These are phyloP conservation scores for Heliothis peltigera DNA, from an alignment of 2,888 invertebrate species.

Conservation along the genomic window DNA sequence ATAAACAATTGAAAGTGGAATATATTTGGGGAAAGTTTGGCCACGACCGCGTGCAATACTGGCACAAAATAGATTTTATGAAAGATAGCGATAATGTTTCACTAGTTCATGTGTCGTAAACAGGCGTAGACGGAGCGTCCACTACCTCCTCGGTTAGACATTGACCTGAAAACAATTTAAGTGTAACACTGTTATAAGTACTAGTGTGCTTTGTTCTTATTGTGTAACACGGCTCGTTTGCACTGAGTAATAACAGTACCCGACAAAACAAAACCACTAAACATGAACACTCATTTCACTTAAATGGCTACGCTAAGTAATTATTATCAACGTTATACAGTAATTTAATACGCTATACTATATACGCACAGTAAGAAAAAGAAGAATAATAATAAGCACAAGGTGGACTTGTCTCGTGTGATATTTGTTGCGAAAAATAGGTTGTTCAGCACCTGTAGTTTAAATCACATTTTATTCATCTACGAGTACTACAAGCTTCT, in stretches of 20 bases:
- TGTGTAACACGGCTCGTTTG: slow-evolving; percentile 62
- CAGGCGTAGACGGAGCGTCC: slow-evolving; percentile 60
- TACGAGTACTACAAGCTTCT: too few species aligned
- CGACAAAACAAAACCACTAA: slow-evolving; percentile 63
- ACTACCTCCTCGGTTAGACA: slow-evolving; percentile 71
- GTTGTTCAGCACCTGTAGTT: slow-evolving; percentile 14
- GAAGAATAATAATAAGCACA: slow-evolving; percentile 47
- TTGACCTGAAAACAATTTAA: slow-evolving; percentile 80
- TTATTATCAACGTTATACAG: slow-evolving; percentile 51
- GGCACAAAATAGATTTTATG: slow-evolving; percentile 54
- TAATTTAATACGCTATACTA: slow-evolving; percentile 48
- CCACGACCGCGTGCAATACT: slow-evolving; percentile 50
- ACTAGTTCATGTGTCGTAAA: slow-evolving; percentile 62
- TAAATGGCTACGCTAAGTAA: slow-evolving; percentile 41
- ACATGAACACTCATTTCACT: slow-evolving; percentile 57
- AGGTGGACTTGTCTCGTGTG: slow-evolving; percentile 40
- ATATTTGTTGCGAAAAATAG: slow-evolving; percentile 39
- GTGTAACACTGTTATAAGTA: slow-evolving; percentile 70
- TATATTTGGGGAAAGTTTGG: slow-evolving; percentile 48
- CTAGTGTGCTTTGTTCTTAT: slow-evolving; percentile 59
- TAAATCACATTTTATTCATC: slow-evolving; percentile 2
- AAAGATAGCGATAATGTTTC: slow-evolving; percentile 55
- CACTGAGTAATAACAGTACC: slow-evolving; percentile 58
- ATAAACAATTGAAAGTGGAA: slow-evolving; percentile 32
- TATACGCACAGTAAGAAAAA: slow-evolving; percentile 29